Percentiles rank a stretch among this genome's conserved stretches.
These are phyloP conservation scores for Nyctereutes procyonoides DNA, from an alignment of 2,113 vertebrate species.

Conservation along the genomic window DNA sequence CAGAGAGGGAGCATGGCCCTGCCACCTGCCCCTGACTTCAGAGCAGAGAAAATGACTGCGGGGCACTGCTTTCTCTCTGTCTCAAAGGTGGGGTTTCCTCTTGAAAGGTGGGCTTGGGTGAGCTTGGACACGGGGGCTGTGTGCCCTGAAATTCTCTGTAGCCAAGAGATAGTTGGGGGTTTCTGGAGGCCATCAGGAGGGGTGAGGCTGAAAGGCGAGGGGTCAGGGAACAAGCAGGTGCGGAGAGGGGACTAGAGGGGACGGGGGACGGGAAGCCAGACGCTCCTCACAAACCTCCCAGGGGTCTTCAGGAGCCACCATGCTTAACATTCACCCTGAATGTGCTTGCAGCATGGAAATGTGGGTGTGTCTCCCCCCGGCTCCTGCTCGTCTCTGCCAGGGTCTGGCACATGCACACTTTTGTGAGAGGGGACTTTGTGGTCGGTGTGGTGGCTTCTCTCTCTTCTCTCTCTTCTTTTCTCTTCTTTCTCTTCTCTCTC, in stretches of 20 bases:
- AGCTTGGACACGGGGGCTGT: neutral
- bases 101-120: rapidly evolving
- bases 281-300: too few relatives aligned
- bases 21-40: rapidly evolving
- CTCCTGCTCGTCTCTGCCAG: rapidly evolving
- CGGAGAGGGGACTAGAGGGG: too few relatives aligned
- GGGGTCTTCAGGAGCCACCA: rapidly evolving
- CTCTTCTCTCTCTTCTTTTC: too few relatives aligned
- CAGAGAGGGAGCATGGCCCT: rapidly evolving
- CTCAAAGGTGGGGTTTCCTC: neutral
- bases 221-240: too few relatives aligned
- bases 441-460: rapidly evolving
- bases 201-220: neutral
- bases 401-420: rapidly evolving
- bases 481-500: too few relatives aligned
- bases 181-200: neutral
- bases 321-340: rapidly evolving
- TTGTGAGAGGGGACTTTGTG: too few relatives aligned
- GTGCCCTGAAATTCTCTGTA: neutral
- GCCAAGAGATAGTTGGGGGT: too few relatives aligned
- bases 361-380: too few relatives aligned
- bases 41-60: neutral
- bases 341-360: rapidly evolving
- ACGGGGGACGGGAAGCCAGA: neutral
- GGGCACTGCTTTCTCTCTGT: rapidly evolving